phyloP scores from a whole-genome alignment of 2,888 invertebrate genomes.

The Agrotis clavis region DNA sequence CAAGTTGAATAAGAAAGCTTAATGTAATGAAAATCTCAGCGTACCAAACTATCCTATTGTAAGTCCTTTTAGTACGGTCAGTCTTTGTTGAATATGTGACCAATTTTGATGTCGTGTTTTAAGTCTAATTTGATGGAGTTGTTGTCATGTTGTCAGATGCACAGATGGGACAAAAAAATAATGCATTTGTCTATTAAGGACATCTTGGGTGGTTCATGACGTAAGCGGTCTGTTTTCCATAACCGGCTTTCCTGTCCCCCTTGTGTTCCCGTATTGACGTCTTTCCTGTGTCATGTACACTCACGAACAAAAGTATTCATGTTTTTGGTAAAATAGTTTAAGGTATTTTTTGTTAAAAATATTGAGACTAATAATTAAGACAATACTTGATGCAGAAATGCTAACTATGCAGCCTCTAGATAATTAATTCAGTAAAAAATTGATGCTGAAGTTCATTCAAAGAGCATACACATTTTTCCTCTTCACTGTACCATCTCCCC shows the following conservation, averaged over 20 bases:
- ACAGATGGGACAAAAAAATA: constrained; percentile 64
- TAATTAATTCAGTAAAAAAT: neutral
- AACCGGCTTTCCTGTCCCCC: constrained; percentile 65
- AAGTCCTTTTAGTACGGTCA: constrained; percentile 14
- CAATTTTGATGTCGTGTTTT: constrained; percentile 59
- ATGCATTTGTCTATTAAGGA: constrained; percentile 65
- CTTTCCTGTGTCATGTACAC: constrained; percentile 63
- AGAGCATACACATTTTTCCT: neutral
- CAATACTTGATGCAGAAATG: neutral
- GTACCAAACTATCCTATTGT: constrained; percentile 23
- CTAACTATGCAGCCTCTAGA: neutral
- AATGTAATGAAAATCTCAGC: constrained; percentile 8
- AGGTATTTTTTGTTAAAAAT: neutral
- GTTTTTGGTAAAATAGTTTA: neutral
- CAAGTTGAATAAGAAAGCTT: neutral
- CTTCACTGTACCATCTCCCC: constrained; percentile 61
- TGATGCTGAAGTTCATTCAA: neutral
- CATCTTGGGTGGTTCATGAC: constrained; percentile 83
- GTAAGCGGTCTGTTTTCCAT: constrained; percentile 82
- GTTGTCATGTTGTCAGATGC: constrained; percentile 52
- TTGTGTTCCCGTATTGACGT: constrained; percentile 29
- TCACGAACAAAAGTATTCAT: neutral
- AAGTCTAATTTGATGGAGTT: constrained; percentile 59
- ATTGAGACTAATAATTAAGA: neutral
- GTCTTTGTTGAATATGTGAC: constrained; percentile 30